phyloP scores from a whole-genome alignment of 1,140 invertebrate genomes.

The Bombus huntii region DNA sequence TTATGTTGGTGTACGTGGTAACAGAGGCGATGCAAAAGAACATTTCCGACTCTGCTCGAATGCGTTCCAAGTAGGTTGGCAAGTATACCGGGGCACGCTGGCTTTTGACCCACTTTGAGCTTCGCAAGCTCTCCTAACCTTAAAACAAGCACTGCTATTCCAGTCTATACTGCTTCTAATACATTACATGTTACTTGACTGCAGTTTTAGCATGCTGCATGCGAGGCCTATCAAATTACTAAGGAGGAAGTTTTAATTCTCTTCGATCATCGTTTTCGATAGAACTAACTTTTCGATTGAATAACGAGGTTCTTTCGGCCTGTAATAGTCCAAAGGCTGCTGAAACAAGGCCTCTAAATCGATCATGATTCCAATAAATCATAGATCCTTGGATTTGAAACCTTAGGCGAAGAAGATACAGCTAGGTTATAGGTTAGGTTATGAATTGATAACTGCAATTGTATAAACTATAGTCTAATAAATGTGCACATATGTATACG shows the following conservation, averaged over 20 bases:
- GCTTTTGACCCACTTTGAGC: conserved; percentile 71
- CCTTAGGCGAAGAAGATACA: too few species aligned
- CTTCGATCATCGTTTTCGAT: background rate
- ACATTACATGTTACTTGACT: conserved; percentile 28
- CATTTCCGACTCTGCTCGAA: conserved; percentile 60
- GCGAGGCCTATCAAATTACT: background rate
- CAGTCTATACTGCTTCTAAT: conserved; percentile 33
- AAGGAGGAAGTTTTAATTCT: background rate
- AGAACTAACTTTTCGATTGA: background rate
- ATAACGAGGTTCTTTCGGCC: background rate
- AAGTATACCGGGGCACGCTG: conserved; percentile 38
- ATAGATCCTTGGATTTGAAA: background rate
- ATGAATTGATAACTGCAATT: too few species aligned
- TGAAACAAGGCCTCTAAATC: background rate
- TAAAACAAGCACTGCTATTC: conserved; percentile 52
- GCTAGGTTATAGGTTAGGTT: too few species aligned
- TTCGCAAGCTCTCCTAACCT: conserved; percentile 60
- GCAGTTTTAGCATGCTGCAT: conserved; percentile 7
- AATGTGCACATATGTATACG: too few species aligned
- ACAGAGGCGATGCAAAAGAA: conserved; percentile 48
- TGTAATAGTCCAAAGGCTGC: background rate
- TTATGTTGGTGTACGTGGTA: background rate
- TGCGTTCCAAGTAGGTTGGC: conserved; percentile 59
- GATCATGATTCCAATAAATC: background rate
- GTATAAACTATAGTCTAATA: too few species aligned